Base-by-base conservation (phyloP, 2,888 invertebrate species). In the Anorthoa munda region DNA sequence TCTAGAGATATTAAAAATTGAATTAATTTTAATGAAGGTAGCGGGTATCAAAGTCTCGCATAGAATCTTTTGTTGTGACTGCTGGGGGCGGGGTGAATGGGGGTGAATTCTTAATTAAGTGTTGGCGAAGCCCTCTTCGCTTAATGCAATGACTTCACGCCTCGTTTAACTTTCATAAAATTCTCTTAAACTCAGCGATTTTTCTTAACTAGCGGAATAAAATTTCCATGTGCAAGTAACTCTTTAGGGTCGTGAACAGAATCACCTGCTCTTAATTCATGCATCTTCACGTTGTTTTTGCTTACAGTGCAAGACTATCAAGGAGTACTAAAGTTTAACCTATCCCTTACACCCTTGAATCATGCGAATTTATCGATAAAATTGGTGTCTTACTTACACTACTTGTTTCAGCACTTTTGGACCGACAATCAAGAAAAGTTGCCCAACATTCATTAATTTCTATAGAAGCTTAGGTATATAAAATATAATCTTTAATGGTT, bases 131-230 rank as follows among this genome's bases (percentile, higher is more conserved):
- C 94, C 93, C 95, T 94, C 93, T 93, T 91, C 90, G 91, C 94
- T 95, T 96, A 95, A 96, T 95, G 95, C 95, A 93, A 96, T 94
- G 95, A 93, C 93, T 94, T 95, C 92, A 94, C 93, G 95, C 91
- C 94, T 95, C 95, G 95, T 96, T 96, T 95, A 94, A 94, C 95
- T 94, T 95, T 94, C 94, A 95, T 95, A 94, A 93, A 95, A 95
- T 95, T 95, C 95, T 91, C 92, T 93, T 91, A 93, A 92, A 93
- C 93, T 95, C 95, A 94, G 95, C 94, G 91, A 92, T 95, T 94
- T 95, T 93, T 93, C 91, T 90, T 91, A 93, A 94, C 92, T 93
- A 91, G 93, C 87, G 86, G 91, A 92, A 93, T 94, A 89, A 91
- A 93, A 93, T 92, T 92, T 90, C 89, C 89, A 89, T 89, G 87